A percentile compares a stretch with the other conserved stretches of the same genome.
Evolutionary conservation across 2,797 vertebrate genomes (phyloP).

Genomic region (Balearica regulorum): DNA sequence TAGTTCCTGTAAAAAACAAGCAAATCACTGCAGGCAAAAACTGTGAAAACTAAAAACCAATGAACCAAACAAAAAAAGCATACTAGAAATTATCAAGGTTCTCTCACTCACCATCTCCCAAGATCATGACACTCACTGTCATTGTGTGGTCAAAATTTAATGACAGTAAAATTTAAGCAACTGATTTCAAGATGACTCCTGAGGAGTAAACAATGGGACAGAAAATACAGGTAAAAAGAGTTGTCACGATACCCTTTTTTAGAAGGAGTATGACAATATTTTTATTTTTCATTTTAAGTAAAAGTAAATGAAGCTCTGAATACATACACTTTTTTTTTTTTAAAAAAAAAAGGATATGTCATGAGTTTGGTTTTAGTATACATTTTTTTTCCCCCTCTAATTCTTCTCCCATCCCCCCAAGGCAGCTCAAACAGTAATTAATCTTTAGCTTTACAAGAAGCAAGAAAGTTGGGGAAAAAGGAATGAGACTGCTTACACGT

Average conservation of each 20-base stretch:
- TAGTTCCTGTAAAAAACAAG: not conserved
- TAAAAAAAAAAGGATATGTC: not conserved
- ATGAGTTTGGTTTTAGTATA: not conserved
- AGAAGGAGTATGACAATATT: not conserved
- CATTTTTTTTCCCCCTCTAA: not conserved
- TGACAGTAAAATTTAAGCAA: not conserved
- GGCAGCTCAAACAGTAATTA: conserved; percentile 22
- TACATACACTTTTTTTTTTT: not conserved
- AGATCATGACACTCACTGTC: not conserved
- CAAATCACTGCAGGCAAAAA: not conserved
- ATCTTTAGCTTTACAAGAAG: conserved; percentile 32
- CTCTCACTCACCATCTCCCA: not conserved
- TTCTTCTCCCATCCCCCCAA: not conserved
- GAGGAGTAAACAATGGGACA: not conserved
- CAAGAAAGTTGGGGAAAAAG: not conserved
- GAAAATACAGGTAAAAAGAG: not conserved
- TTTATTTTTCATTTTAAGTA: not conserved
- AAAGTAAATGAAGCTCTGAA: not conserved
- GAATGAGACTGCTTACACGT: not conserved
- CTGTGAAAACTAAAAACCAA: not conserved
- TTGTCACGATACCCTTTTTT: not conserved
- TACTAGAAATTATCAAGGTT: not conserved
- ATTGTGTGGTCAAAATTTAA: not conserved
- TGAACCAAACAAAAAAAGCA: not conserved
- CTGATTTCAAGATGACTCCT: not conserved